phyloP scores from a whole-genome alignment of 2,113 vertebrate genomes.

The Neotoma lepida region DNA sequence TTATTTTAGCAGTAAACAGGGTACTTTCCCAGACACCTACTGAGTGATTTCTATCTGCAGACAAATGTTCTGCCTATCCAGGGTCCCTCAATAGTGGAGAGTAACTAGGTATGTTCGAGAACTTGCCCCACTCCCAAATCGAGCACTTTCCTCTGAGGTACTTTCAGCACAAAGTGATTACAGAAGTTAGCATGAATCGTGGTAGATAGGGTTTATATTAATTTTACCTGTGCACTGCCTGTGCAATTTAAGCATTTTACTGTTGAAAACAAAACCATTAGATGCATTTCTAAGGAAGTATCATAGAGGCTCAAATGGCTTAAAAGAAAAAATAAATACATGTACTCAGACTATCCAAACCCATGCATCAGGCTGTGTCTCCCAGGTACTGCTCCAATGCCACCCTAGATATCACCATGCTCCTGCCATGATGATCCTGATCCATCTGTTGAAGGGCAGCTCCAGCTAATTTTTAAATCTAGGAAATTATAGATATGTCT shows the following conservation, averaged over 20 bases:
- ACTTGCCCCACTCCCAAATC: conserved; percentile 33
- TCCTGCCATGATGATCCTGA: not conserved
- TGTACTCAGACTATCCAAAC: conserved; percentile 56
- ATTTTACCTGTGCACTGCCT: conserved; percentile 69
- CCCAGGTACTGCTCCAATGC: not conserved
- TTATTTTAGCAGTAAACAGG: not conserved
- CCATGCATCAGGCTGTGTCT: not conserved
- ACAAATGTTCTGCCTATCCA: conserved; percentile 12
- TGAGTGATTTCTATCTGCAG: not conserved
- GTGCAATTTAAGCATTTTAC: conserved; percentile 71
- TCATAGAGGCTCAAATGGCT: conserved; percentile 61
- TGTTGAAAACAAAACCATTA: conserved; percentile 75
- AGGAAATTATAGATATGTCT: conserved; percentile 51
- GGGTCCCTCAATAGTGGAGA: conserved; percentile 42
- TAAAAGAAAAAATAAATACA: conserved; percentile 26
- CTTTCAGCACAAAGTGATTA: not conserved
- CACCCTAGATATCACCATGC: not conserved
- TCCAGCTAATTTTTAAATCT: conserved; percentile 53
- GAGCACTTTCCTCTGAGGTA: not conserved
- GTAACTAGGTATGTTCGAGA: conserved; percentile 63
- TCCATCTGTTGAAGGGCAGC: not conserved
- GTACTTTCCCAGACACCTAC: not conserved
- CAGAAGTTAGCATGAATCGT: conserved; percentile 49
- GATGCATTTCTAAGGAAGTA: conserved; percentile 68
- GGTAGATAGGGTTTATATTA: conserved; percentile 70